A percentile compares a stretch with the other conserved stretches of the same genome.
Evolutionary conservation across 2,797 vertebrate species (phyloP).

Genomic region (Crocodylus rhombifer): DNA sequence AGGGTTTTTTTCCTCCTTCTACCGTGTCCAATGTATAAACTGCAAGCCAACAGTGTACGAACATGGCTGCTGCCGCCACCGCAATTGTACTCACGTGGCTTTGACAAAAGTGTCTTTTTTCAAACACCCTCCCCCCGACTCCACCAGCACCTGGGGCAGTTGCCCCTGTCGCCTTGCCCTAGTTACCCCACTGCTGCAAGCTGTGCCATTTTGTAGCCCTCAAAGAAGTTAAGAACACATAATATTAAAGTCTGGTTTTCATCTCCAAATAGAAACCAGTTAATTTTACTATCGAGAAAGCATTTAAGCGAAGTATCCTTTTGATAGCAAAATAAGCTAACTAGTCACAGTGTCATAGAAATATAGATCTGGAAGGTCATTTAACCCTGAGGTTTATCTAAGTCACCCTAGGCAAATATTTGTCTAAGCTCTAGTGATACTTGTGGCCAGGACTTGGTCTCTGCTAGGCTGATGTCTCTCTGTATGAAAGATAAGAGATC

Average conservation of each 20-base stretch:
- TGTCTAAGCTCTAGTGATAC: conserved; percentile 11
- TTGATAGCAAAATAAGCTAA: background rate
- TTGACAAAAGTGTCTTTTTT: no score
- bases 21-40: conserved; percentile 24
- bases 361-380: no score
- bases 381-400: no score
- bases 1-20: conserved; percentile 36
- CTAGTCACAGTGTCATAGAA: no score
- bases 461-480: background rate
- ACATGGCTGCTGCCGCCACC: no score
- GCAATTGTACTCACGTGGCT: no score
- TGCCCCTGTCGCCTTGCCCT: background rate
- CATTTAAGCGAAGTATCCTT: conserved; percentile 17
- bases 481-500: conserved; percentile 24
- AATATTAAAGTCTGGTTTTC: conserved; percentile 47
- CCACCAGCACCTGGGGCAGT: no score
- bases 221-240: conserved; percentile 36
- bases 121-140: no score
- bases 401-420: background rate
- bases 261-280: background rate
- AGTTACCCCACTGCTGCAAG: background rate
- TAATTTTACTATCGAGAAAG: conserved; percentile 48
- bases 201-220: conserved; percentile 53
- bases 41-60: background rate
- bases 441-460: conserved; percentile 35